Base-by-base conservation (phyloP, 2,797 vertebrate genomes). In the Garrulus glandarius region DNA sequence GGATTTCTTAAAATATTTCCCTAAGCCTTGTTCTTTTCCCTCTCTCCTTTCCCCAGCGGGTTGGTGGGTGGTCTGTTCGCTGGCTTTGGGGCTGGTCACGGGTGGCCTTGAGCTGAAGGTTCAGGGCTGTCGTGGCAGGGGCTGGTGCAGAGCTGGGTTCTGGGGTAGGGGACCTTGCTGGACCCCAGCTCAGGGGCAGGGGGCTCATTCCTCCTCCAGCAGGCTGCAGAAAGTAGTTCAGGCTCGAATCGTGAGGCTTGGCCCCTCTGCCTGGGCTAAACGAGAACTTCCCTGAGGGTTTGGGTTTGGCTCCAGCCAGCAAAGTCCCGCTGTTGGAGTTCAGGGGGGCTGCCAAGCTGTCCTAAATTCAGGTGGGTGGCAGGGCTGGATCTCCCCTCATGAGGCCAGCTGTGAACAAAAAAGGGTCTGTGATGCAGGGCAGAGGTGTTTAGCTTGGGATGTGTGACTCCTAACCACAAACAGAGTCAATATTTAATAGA, bases 401-500 rank as follows among this genome's bases (percentile, higher is more conserved):
- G 32, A 41, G 70, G 43, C 65, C 69, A 86, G 65, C n/a, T 20
- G 49, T 0, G 50, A 90, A 97, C 86, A 96, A 74, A 92, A 82
- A n/a, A 5, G 43, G 36, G 74, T 81, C 88, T 97, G 91, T 96
- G 95, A 82, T 79, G 91, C 49, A 59, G 89, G 88, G 85, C 52
- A 76, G 46, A 5, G 32, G 27, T 87, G 81, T 90, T 96, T 97
- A 92, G 94, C 83, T 96, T 96, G 68, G 88, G 64, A 71, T 87
- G 59, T 92, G 78, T 84, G 92, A 72, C 69, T 83, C 8, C 87
- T 68, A 70, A 87, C 91, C 89, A 81, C 94, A 34, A 63, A 41
- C 87, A 77, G 85, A 90, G 89, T 89, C 92, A 96, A 91, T 94
- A 95, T 95, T 96, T 96, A 94, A 90, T 78, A 94, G 72, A 86